Base-by-base conservation (phyloP, 2,888 invertebrate species). In the Pediacus dermestoides region DNA sequence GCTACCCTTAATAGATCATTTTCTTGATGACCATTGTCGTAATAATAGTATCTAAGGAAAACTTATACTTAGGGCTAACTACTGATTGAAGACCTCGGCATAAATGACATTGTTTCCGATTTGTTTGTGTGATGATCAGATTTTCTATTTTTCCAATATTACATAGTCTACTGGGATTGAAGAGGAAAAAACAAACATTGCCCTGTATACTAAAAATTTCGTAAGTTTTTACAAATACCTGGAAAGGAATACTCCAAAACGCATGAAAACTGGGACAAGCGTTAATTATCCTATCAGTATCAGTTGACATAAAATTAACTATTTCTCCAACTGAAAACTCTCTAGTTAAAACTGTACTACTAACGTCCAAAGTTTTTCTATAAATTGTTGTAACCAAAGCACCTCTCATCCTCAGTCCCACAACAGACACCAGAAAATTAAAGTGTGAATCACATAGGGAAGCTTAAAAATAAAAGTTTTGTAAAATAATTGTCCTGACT, bases 201-300 rank as follows among this genome's bases (percentile, higher is more conserved):
- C 31, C 8, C 10, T 8, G 15, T 15, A 32, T 39, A 25, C 11
- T 15, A 16, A 23, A 14, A 22, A 9, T n/a, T 14, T 34, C 34
- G 11, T 31, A n/a, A n/a, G n/a, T n/a, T n/a, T n/a, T n/a, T n/a
- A n/a, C n/a, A 46, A 52, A 61, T 63, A 85, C 86, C 76, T 89
- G 90, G 58, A 95, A 76, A 3, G 96, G 96, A 61, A 96, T 86
- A 68, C 94, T 95, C 96, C 97, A 97, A 52, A 95, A 76, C 3
- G 90, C 84, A 71, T 97, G 97, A 66, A 99, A 95, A 70, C 93
- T 94, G 2, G 91, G 85, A 68, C 93, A 94, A 12, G 95, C 89
- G 68, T 95, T 95, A 0, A 94, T 88, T 51, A 97, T 89, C 52
- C 96, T 78, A 65, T 96, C 94, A 0, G 89, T 87, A 66, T 99